Percentiles rank a stretch among this genome's conserved stretches.
phyloP scores from a whole-genome alignment of 2,113 vertebrate species.

The Sturnus vulgaris region DNA sequence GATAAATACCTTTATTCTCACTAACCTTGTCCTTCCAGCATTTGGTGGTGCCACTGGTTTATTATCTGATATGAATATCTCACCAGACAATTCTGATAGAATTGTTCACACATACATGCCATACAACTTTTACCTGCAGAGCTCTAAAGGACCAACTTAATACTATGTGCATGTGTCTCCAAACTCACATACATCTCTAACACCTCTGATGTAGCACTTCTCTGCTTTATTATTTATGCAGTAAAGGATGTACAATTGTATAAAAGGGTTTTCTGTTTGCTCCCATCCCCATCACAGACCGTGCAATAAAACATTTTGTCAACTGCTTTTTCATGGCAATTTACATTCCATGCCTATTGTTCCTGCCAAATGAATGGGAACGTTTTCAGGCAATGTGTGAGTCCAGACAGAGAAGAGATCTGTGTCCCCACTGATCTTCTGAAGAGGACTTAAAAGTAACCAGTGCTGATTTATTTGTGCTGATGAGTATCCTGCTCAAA shows the following conservation, averaged over 20 bases:
- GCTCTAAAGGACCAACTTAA: neutral
- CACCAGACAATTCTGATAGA: neutral
- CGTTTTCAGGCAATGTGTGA: neutral
- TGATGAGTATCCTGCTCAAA: slow-evolving; percentile 8
- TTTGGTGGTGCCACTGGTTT: neutral
- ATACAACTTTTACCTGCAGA: neutral
- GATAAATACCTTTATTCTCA: neutral
- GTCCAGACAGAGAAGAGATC: neutral
- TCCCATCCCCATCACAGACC: neutral
- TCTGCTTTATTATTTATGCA: slow-evolving; percentile 17
- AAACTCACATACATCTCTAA: neutral
- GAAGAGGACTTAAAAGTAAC: neutral
- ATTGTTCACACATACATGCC: too few relatives aligned
- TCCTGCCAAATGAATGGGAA: neutral
- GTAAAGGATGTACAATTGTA: neutral
- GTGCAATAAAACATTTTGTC: neutral
- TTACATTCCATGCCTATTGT: slow-evolving; percentile 14
- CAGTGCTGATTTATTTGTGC: neutral
- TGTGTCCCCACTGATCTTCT: neutral
- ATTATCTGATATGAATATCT: neutral
- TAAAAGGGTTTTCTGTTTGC: neutral
- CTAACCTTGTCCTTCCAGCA: neutral
- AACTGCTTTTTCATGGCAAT: neutral
- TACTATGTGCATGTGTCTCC: neutral
- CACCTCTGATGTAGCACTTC: neutral